Base-by-base conservation (phyloP, 2,888 invertebrate species). In the Chydorus sphaericus region DNA sequence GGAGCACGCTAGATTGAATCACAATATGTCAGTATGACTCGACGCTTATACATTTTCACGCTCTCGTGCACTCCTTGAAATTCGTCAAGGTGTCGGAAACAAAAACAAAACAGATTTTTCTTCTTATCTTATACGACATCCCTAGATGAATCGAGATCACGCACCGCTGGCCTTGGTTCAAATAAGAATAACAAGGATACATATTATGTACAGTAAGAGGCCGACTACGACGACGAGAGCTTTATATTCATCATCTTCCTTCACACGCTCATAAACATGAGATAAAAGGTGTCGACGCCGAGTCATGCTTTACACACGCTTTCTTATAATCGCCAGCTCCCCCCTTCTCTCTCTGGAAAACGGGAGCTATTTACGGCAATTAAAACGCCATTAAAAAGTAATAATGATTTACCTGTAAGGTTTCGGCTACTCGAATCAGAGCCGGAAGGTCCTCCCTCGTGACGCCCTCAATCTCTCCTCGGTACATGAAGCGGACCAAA, bases 401-500 rank as follows among this genome's bases (percentile, higher is more conserved):
- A 11, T n/a, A 33, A 14, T 14, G 10, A 8, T 16, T 62, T 62
- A 73, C 71, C 69, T 90, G 88, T 59, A 91, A 74, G 54, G 85
- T 85, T 67, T 90, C 89, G 0, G 90, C 91, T 3, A 89, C 89
- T 64, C 86, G 83, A 65, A 91, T 85, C 62, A 92, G 77, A 11
- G 82, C 82, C 57, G 84, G 81, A 28, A 91, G 74, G 60, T 88
- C 85, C 66, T 88, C 87, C 65, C 88, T 85, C 7, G 83, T 82
- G 54, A 91, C 88, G 62, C 85, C 85, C 63, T 91, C 88, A 8
- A 33, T 10, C 73, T 91, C 89, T 37, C 91, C 91, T 62, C 86
- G 83, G 73, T 92, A 92, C 89, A 91, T 91, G 67, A 91, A 92
- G 72, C 89, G 87, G 60, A 91, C 84, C 59, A 91, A 84, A 33